Evolutionary conservation across 2,113 vertebrate species (phyloP).

Genomic region (Thalassarche chlororhynchos): DNA sequence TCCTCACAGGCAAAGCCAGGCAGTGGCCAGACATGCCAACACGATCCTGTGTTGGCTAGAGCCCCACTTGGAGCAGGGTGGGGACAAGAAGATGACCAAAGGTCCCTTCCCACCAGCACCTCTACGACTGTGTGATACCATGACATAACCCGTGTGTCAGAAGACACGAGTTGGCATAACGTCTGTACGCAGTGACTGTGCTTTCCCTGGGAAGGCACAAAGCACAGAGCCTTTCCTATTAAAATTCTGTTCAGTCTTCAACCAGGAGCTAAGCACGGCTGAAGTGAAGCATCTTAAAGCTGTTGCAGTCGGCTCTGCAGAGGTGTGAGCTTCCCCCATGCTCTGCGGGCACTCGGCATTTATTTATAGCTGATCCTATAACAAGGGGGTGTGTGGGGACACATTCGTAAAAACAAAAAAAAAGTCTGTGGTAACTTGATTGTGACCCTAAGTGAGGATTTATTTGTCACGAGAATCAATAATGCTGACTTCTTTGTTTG

Average conservation of each 20-base stretch:
- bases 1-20: not conserved
- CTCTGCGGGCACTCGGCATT: fast-evolving
- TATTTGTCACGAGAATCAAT: not conserved
- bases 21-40: fast-evolving
- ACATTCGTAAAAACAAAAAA: fast-evolving
- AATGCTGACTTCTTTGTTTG: not conserved
- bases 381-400: not conserved
- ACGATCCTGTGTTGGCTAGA: fast-evolving
- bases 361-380: not conserved
- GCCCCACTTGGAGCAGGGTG: not conserved
- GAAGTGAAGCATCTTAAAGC: not conserved
- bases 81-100: too few relatives aligned
- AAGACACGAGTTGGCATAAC: fast-evolving
- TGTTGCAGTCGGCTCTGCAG: not conserved
- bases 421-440: not conserved
- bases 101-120: not conserved
- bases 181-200: fast-evolving
- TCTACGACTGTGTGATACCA: not conserved
- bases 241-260: not conserved
- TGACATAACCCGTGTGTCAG: fast-evolving
- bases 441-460: not conserved
- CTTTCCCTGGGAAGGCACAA: not conserved
- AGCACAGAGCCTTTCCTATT: too few relatives aligned
- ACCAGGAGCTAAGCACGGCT: not conserved
- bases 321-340: not conserved